Evolutionary conservation across 2,113 vertebrate species (phyloP).

Genomic region (Pampusana beccarii): DNA sequence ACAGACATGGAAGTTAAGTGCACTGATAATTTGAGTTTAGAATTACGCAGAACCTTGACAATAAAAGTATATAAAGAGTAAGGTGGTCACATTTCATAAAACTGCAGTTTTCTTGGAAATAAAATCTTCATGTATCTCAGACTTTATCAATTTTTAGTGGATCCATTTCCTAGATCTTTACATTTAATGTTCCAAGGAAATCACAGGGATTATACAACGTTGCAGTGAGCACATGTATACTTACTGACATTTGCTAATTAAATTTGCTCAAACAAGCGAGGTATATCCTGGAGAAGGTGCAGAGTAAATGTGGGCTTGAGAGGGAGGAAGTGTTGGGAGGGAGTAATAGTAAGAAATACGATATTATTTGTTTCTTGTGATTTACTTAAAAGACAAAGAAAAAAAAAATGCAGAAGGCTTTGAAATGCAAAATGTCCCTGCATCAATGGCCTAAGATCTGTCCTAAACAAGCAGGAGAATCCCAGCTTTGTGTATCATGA

Average conservation of each 20-base stretch:
- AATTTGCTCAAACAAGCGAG: background rate
- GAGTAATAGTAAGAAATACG: background rate
- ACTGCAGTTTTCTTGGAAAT: background rate
- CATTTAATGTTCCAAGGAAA: background rate
- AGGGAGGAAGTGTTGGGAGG: background rate
- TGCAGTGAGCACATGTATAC: background rate
- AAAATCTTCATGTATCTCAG: background rate
- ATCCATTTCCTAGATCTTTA: background rate
- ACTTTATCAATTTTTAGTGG: background rate
- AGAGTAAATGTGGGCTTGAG: background rate
- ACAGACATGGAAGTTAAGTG: background rate
- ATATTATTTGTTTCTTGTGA: background rate
- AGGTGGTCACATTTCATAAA: background rate
- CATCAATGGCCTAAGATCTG: background rate
- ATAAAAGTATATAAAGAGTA: background rate
- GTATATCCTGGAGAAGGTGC: slow-evolving; percentile 6
- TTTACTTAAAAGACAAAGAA: background rate
- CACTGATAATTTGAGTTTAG: background rate
- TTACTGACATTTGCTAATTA: slow-evolving; percentile 50
- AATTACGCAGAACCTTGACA: background rate
- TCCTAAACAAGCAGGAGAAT: background rate
- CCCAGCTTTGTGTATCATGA: background rate
- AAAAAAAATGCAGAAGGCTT: background rate
- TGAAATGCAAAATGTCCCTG: background rate
- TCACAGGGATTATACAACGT: background rate